These are phyloP conservation scores for Siderastrea siderea DNA, from an alignment of 92 coral and sea anemone species.

Conservation along the genomic window DNA sequence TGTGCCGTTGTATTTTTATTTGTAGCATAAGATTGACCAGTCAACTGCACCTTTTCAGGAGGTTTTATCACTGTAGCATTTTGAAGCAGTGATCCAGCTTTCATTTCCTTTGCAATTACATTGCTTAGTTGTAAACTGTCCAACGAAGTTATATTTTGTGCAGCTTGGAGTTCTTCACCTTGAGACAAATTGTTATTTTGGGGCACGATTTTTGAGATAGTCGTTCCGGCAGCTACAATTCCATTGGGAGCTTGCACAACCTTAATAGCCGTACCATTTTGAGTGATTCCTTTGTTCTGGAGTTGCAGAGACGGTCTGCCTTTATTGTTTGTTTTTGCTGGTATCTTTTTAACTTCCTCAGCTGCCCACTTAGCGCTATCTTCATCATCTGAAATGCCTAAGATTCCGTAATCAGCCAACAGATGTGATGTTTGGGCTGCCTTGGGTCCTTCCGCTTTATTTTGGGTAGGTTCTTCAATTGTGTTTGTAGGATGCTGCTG, in stretches of 20 bases:
- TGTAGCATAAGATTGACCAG: not conserved
- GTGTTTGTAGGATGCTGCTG: not conserved
- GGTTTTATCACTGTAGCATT: conserved; percentile 1
- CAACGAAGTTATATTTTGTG: not conserved
- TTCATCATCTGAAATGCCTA: conserved; percentile 46
- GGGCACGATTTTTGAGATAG: not conserved
- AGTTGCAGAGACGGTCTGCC: not conserved
- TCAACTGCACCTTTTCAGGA: not conserved
- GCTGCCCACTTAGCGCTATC: conserved; percentile 60
- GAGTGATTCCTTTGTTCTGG: not conserved
- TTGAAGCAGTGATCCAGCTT: not conserved
- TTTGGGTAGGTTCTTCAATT: not conserved
- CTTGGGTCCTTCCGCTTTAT: not conserved
- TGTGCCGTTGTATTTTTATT: not conserved
- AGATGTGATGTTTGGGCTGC: not conserved
- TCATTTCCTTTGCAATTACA: not conserved
- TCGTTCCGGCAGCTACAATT: not conserved
- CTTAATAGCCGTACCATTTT: not conserved
- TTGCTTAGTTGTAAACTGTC: not conserved
- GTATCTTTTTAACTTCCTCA: conserved; percentile 15
- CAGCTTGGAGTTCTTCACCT: not conserved
- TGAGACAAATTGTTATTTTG: not conserved
- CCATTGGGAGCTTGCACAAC: not conserved
- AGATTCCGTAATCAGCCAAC: conserved; percentile 36
- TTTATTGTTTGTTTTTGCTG: not conserved